Conservation (phyloP, 2,113 vertebrate genomes). For the Lagopus leucura region DNA sequence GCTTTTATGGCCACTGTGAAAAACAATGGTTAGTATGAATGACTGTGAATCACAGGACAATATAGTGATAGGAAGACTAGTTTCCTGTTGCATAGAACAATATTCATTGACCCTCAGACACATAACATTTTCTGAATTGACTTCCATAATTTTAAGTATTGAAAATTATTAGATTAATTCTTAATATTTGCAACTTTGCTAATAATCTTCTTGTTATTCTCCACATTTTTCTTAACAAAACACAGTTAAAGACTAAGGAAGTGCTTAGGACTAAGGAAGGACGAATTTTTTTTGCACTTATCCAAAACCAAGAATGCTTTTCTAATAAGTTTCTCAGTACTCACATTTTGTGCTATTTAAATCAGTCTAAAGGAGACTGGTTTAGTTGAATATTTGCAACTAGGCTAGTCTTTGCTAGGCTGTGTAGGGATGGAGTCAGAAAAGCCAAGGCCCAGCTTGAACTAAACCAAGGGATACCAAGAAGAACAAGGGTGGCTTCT, state of each 20-base stretch:
- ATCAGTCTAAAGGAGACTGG: not conserved
- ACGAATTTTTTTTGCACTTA: constrained; percentile 13
- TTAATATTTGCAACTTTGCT: not conserved
- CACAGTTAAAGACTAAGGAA: not conserved
- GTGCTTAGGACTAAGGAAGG: too few relatives aligned
- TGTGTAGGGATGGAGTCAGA: too few relatives aligned
- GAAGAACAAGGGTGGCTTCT: too few relatives aligned
- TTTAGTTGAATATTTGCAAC: not conserved
- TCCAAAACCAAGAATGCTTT: not conserved
- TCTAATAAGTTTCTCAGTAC: not conserved
- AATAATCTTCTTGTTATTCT: not conserved
- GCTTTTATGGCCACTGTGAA: not conserved
- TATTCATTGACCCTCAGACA: not conserved
- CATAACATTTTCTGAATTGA: not conserved
- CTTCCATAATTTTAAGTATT: not conserved
- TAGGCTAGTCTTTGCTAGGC: too few relatives aligned
- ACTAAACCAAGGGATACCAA: too few relatives aligned
- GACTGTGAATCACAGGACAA: not conserved
- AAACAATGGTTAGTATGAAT: not conserved
- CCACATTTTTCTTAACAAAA: not conserved
- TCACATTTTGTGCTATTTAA: not conserved
- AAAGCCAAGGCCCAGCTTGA: too few relatives aligned
- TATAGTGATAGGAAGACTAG: not conserved
- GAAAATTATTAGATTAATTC: not conserved
- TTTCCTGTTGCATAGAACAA: not conserved